phyloP scores from a whole-genome alignment of 2,888 invertebrate genomes.

The Epinotia bilunana region DNA sequence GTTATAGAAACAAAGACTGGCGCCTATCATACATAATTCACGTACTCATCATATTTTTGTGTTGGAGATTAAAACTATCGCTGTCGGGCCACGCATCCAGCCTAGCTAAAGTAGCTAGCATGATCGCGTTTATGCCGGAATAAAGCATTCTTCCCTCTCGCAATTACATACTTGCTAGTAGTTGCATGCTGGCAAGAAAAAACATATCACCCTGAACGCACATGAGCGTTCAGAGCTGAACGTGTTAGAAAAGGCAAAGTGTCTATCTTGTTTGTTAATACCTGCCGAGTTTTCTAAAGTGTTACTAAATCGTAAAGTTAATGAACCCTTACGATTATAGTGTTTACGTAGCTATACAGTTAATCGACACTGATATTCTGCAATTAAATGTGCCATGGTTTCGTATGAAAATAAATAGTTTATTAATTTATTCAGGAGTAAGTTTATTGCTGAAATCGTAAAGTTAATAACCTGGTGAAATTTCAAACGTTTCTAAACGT shows the following conservation, averaged over 20 bases:
- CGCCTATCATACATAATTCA: background rate
- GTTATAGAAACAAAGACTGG: too few species aligned
- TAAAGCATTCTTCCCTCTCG: too few species aligned
- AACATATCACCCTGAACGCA: background rate
- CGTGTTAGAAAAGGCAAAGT: background rate
- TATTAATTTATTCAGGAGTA: background rate
- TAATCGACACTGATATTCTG: slow-evolving; percentile 9
- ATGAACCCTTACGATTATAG: background rate
- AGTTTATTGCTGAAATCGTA: background rate
- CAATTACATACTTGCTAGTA: too few species aligned
- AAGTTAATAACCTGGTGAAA: background rate
- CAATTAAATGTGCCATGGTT: background rate
- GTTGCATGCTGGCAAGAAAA: background rate
- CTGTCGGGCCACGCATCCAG: background rate
- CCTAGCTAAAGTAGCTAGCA: background rate
- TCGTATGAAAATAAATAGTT: background rate
- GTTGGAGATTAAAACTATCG: background rate
- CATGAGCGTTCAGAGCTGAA: background rate
- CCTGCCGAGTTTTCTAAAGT: background rate
- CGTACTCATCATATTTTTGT: background rate
- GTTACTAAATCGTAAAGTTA: slow-evolving; percentile 2
- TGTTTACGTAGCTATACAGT: background rate
- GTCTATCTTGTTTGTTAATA: background rate
- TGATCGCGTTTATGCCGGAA: too few species aligned
- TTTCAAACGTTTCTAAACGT: background rate